phyloP scores from a whole-genome alignment of 2,888 invertebrate species.

The Macaria liturata region DNA sequence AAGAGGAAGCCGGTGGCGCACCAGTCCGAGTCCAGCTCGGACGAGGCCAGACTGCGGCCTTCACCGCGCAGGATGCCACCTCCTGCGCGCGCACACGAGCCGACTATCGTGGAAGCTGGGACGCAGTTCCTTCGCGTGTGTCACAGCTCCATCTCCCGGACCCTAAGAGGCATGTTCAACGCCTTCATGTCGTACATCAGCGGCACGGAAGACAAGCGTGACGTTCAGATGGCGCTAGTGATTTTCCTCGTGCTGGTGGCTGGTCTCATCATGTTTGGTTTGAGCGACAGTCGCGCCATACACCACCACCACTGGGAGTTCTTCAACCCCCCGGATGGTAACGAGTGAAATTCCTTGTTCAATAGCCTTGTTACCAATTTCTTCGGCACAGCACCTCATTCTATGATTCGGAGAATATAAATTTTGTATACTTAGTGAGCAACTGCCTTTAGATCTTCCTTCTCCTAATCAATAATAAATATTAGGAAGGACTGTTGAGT shows the following conservation, averaged over 20 bases:
- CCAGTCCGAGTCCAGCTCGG: slow-evolving; percentile 76
- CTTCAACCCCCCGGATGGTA: slow-evolving; percentile 90
- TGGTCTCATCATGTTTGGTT: slow-evolving; percentile 89
- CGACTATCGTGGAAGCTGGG: slow-evolving; percentile 87
- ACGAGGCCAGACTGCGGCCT: slow-evolving; percentile 74
- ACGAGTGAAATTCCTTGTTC: slow-evolving; percentile 50
- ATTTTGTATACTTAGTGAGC: no score
- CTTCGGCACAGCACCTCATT: no score
- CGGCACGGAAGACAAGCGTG: slow-evolving; percentile 86
- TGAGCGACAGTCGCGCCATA: slow-evolving; percentile 87
- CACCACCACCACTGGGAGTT: slow-evolving; percentile 95
- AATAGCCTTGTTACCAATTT: no score
- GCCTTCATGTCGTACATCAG: slow-evolving; percentile 85
- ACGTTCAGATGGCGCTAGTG: slow-evolving; percentile 89
- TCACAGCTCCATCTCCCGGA: slow-evolving; percentile 84
- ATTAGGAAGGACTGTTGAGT: no score
- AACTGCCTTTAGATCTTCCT: no score
- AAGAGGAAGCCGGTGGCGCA: slow-evolving; percentile 67
- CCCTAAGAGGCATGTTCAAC: slow-evolving; percentile 87
- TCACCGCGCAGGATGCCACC: slow-evolving; percentile 66
- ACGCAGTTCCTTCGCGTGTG: slow-evolving; percentile 88
- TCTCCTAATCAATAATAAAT: no score
- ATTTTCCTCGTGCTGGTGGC: slow-evolving; percentile 91
- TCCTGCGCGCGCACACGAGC: slow-evolving; percentile 80
- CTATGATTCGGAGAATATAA: no score